Evolutionary conservation across 2,113 vertebrate species (phyloP).

Genomic region (Ahaetulla prasina): DNA sequence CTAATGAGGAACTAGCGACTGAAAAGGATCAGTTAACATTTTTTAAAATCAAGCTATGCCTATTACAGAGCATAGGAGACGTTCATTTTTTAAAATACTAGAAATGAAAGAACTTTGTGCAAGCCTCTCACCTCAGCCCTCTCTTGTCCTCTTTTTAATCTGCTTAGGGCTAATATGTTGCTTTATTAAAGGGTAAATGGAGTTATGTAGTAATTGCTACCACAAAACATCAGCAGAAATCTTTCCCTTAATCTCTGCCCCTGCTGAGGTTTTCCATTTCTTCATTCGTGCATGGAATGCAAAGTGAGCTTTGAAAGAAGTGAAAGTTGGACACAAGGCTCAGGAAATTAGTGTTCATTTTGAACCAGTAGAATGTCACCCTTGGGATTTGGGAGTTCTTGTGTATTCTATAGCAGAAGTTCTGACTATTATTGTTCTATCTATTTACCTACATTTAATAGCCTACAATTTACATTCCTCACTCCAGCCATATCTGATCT

Average conservation of each 20-base stretch:
- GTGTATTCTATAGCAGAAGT: background rate
- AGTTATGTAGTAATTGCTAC: background rate
- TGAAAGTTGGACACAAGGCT: background rate
- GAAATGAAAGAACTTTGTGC: background rate
- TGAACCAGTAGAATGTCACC: background rate
- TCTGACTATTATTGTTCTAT: background rate
- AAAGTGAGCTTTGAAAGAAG: background rate
- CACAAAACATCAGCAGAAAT: background rate
- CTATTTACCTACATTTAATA: background rate
- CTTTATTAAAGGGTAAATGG: background rate
- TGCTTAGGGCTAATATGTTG: background rate
- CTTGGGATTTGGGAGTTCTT: background rate
- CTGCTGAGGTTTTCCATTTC: background rate
- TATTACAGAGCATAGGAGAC: background rate
- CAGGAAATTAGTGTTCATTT: background rate
- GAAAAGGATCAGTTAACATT: background rate
- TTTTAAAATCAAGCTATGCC: background rate
- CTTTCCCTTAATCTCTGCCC: background rate
- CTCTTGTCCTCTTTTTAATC: conserved; percentile 3
- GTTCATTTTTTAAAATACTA: background rate
- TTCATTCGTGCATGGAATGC: background rate
- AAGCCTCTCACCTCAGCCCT: background rate
- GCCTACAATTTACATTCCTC: background rate
- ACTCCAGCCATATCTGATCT: background rate
- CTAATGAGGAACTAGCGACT: background rate